Conservation (phyloP, 2,113 vertebrate genomes). For the Hippocampus guttulatus region DNA sequence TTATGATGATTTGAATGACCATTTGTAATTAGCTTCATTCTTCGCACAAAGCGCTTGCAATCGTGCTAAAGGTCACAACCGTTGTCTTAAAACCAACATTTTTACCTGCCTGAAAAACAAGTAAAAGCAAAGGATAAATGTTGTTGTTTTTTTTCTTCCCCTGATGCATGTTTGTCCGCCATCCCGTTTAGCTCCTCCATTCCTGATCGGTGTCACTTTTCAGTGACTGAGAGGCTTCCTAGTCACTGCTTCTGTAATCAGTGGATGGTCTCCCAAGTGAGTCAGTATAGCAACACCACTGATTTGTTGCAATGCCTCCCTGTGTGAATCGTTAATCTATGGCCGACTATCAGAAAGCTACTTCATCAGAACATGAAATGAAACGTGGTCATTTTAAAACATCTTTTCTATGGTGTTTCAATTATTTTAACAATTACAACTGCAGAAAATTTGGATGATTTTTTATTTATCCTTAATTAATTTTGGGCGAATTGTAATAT, state of each 20-base stretch:
- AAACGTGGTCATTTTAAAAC: no score
- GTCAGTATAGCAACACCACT: neutral
- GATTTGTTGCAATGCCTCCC: neutral
- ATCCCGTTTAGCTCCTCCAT: neutral
- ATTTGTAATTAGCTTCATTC: neutral
- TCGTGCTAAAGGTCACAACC: neutral
- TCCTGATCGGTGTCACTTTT: neutral
- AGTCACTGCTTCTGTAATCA: neutral
- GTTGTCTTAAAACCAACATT: neutral
- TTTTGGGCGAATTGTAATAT: no score
- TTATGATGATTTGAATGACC: neutral
- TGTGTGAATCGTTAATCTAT: no score
- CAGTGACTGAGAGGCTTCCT: neutral
- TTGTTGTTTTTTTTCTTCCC: no score
- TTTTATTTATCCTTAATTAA: no score
- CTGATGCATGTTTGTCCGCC: neutral
- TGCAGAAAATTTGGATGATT: no score
- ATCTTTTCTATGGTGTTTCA: no score
- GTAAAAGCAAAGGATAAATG: neutral
- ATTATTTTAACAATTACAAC: no score
- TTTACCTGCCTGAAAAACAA: neutral
- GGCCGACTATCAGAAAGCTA: no score
- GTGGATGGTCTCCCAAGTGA: neutral
- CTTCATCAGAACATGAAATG: no score
- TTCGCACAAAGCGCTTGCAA: neutral